Conservation (phyloP, 2,888 invertebrate genomes). For the Aspidiotus rigidus region DNA sequence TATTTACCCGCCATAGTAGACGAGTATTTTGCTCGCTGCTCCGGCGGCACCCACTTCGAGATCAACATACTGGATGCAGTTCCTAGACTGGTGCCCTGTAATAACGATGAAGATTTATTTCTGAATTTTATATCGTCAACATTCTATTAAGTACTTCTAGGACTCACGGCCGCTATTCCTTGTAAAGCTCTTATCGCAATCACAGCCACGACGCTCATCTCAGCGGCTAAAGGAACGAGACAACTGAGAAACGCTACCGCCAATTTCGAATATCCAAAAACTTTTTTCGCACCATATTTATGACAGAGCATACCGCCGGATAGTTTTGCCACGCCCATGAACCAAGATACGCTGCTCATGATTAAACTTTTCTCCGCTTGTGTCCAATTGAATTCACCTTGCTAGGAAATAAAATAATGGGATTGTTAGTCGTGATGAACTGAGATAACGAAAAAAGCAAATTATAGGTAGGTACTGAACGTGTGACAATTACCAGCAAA, state of each 20-base stretch:
- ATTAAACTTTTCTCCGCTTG: slow-evolving; percentile 54
- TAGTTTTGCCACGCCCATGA: slow-evolving; percentile 60
- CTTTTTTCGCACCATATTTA: slow-evolving; percentile 59
- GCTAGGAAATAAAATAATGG: too few species aligned
- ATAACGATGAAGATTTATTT: background rate
- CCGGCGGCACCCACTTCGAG: background rate
- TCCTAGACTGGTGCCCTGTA: background rate
- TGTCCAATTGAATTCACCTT: slow-evolving; percentile 57
- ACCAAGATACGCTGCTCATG: slow-evolving; percentile 62
- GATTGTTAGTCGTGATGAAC: too few species aligned
- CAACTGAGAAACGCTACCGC: slow-evolving; percentile 58
- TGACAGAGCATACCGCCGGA: slow-evolving; percentile 63
- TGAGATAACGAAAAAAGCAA: background rate
- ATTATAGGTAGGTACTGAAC: too few species aligned
- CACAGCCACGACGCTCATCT: slow-evolving; percentile 53
- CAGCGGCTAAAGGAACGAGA: slow-evolving; percentile 56
- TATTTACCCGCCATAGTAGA: background rate
- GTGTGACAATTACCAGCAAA: too few species aligned
- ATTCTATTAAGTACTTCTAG: background rate
- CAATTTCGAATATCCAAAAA: slow-evolving; percentile 61
- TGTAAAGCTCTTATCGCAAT: slow-evolving; percentile 56
- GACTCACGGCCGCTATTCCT: slow-evolving; percentile 57
- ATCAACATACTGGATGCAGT: background rate
- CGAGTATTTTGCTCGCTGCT: background rate
- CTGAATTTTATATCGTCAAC: background rate